A percentile compares a stretch with the other conserved stretches of the same genome.
phyloP scores from a whole-genome alignment of 2,888 invertebrate species.

The Ochropleura leucogaster region DNA sequence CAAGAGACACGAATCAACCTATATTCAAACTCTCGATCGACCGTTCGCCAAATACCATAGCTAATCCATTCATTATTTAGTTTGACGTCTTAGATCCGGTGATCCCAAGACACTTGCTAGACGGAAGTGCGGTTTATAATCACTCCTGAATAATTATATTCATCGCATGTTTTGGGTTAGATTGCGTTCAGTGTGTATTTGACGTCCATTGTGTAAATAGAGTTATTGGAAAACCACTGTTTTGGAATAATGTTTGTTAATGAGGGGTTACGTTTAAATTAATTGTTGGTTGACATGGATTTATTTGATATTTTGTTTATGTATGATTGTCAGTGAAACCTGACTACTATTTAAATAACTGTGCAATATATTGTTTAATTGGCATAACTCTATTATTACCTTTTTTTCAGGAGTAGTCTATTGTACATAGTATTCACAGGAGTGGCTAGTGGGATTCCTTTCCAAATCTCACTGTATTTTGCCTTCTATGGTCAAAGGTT shows the following conservation, averaged over 20 bases:
- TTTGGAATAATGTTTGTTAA: not conserved
- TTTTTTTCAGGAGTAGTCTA: too few relatives aligned
- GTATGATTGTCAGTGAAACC: not conserved
- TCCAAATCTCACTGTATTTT: too few relatives aligned
- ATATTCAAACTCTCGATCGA: conserved; percentile 29
- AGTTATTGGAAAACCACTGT: not conserved
- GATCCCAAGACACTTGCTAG: conserved; percentile 51
- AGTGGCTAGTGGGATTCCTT: too few relatives aligned
- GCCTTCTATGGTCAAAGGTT: too few relatives aligned
- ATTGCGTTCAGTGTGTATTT: not conserved
- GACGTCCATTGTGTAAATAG: not conserved
- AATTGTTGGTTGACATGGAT: not conserved
- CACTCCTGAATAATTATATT: conserved; percentile 36
- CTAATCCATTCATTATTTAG: conserved; percentile 69
- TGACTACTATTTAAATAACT: too few relatives aligned
- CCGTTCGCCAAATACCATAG: conserved; percentile 34
- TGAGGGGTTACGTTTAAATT: not conserved
- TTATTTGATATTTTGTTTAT: not conserved
- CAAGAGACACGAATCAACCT: not conserved
- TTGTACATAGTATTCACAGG: too few relatives aligned
- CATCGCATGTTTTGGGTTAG: not conserved
- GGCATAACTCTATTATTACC: not conserved
- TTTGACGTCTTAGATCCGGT: conserved; percentile 59
- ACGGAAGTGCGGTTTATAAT: conserved; percentile 42
- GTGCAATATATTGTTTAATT: not conserved